Evolutionary conservation across 2,888 invertebrate species (phyloP).

Genomic region (Tupiocoris notatus): DNA sequence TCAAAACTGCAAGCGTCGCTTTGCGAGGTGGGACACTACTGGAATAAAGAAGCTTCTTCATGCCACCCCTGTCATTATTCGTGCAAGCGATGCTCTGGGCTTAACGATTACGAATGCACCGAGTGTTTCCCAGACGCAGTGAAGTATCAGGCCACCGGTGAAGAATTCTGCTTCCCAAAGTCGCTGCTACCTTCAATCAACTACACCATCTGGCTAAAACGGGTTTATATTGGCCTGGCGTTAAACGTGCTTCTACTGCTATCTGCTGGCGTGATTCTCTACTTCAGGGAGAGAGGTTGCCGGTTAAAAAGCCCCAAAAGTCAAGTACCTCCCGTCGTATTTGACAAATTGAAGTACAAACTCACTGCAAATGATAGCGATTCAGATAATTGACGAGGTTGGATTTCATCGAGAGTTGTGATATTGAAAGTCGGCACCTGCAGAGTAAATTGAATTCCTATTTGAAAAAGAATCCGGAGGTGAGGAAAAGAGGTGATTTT

Average conservation of each 20-base stretch:
- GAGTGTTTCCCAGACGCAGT: constrained; percentile 66
- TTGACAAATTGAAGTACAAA: constrained; percentile 25
- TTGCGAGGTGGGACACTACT: constrained; percentile 37
- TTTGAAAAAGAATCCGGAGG: too few relatives aligned
- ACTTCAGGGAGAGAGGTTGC: constrained; percentile 46
- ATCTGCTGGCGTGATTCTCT: constrained; percentile 46
- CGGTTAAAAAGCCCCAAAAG: constrained; percentile 10
- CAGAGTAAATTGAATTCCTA: too few relatives aligned
- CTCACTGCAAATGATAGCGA: constrained; percentile 26
- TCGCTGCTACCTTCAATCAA: constrained; percentile 56
- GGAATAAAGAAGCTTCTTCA: constrained; percentile 27
- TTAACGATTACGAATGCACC: constrained; percentile 67
- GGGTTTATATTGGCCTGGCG: constrained; percentile 56
- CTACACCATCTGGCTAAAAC: constrained; percentile 57
- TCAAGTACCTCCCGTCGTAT: background rate
- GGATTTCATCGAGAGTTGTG: too few relatives aligned
- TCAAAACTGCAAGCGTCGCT: background rate
- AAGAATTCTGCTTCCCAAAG: constrained; percentile 58
- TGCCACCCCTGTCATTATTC: constrained; percentile 73
- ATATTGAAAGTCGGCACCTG: too few relatives aligned
- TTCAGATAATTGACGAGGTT: constrained; percentile 13
- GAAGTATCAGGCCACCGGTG: constrained; percentile 48
- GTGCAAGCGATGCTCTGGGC: constrained; percentile 69
- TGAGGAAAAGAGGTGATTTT: too few relatives aligned
- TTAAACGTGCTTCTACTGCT: constrained; percentile 54